phyloP scores from a whole-genome alignment of 2,797 vertebrate genomes.

The Enteromius thamalakanensis region DNA sequence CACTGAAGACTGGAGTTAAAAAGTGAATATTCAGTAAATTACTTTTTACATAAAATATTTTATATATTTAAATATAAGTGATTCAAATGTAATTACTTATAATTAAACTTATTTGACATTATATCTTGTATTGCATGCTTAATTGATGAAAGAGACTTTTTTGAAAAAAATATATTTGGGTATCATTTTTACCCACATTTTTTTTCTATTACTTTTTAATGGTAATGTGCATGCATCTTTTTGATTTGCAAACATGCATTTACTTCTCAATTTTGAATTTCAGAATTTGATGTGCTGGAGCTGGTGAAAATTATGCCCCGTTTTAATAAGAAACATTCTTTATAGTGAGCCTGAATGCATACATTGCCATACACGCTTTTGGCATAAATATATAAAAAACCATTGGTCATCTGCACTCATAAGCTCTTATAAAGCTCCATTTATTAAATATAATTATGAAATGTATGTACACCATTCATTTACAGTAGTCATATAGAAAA shows the following conservation, averaged over 20 bases:
- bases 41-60: neutral
- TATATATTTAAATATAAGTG: neutral
- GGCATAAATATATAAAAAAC: constrained; percentile 30
- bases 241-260: neutral
- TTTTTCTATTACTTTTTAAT: neutral
- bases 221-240: neutral
- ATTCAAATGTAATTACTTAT: no score
- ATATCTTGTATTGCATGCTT: neutral
- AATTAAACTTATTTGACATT: neutral
- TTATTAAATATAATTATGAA: constrained; percentile 68
- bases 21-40: neutral
- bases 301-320: no score
- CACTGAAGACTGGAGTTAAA: neutral
- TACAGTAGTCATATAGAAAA: constrained; percentile 61
- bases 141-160: no score
- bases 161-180: no score
- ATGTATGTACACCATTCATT: constrained; percentile 62
- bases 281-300: neutral
- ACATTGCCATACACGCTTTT: neutral
- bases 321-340: neutral
- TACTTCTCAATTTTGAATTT: neutral
- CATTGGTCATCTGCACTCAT: constrained; percentile 40
- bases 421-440: constrained; percentile 59
- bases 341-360: neutral
- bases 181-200: neutral